Evolutionary conservation across 1,140 invertebrate species (phyloP).

Genomic region (Lycorma delicatula): DNA sequence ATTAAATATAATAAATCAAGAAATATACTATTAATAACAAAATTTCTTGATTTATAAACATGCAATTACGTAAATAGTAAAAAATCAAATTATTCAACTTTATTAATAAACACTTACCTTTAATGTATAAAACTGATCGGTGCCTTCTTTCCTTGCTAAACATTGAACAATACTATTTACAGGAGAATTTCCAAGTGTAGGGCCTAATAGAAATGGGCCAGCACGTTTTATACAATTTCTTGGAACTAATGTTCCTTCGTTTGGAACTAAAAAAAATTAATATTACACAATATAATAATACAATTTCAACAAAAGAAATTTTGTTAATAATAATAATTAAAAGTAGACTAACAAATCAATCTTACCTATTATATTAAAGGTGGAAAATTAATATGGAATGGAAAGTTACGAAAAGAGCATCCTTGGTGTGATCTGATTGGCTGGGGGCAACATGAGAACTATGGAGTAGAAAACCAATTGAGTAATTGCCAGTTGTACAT

Average conservation of each 20-base stretch:
- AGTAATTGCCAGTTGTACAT: too few relatives aligned
- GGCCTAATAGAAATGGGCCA: constrained; percentile 62
- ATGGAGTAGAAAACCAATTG: too few relatives aligned
- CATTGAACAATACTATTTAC: constrained; percentile 73
- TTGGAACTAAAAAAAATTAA: constrained; percentile 13
- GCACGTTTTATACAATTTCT: constrained; percentile 45
- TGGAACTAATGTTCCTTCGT: constrained; percentile 21
- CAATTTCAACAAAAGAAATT: background rate
- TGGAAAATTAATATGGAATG: background rate
- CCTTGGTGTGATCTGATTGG: background rate
- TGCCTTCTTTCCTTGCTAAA: constrained; percentile 60
- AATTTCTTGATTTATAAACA: background rate
- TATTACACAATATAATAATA: background rate
- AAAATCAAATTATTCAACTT: background rate
- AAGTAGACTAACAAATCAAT: background rate
- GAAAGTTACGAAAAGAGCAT: background rate
- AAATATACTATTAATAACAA: background rate
- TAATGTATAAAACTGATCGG: constrained; percentile 65
- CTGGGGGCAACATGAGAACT: background rate
- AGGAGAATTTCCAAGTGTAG: constrained; percentile 61
- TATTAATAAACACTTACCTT: constrained; percentile 47
- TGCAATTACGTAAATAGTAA: constrained; percentile 9
- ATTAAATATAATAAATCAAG: background rate
- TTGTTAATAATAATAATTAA: background rate
- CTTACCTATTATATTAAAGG: background rate